Evolutionary conservation across 2,888 invertebrate species (phyloP), one percentile per base, ranked within the genome.

Genomic region (Helobdella robusta): DNA sequence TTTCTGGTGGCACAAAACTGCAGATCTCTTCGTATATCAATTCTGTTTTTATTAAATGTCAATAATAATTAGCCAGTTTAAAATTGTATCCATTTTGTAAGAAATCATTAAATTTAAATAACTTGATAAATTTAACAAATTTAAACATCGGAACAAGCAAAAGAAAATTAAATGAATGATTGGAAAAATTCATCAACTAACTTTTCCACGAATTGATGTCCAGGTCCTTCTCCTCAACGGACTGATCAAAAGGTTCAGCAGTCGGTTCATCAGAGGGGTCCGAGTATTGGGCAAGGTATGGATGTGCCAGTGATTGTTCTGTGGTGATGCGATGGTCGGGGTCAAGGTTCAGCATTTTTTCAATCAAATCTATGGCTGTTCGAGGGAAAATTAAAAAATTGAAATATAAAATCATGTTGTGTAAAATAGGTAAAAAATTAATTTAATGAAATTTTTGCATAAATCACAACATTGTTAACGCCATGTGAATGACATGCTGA

Each of bases 301-400:
- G 85, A 81, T 94, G 93, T 34, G 88, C 89, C 63, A 94, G 82
- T 30, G 92, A 92, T 78, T 89, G 85, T 71, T 86, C 86, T 0
- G 89, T 90, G 4, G 88, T 89, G 72, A 90, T 91, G 75, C 88
- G 86, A 78, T 87, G 88, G 76, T 95, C 95, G 36, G 95, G 88
- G 80, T 98, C 97, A 70, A 98, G 82, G 80, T 95, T 93, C 70
- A 98, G 82, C 94, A 97, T 98, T 75, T 88, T 85, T 79, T 93
- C 91, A 62, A 98, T 83, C 72, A 98, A 83, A 81, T 95, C 90
- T 76, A 98, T 88, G 1, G 98, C 98, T 72, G n/a, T n/a, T n/a
- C n/a, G n/a, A n/a, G n/a, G n/a, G n/a, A n/a, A n/a, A n/a, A n/a
- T n/a, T n/a, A n/a, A n/a, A n/a, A n/a, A n/a, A n/a, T n/a, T n/a